Evolutionary conservation across 2,113 vertebrate genomes (phyloP), one percentile per base, ranked within the genome.

Genomic region (Acrocephalus arundinaceus): DNA sequence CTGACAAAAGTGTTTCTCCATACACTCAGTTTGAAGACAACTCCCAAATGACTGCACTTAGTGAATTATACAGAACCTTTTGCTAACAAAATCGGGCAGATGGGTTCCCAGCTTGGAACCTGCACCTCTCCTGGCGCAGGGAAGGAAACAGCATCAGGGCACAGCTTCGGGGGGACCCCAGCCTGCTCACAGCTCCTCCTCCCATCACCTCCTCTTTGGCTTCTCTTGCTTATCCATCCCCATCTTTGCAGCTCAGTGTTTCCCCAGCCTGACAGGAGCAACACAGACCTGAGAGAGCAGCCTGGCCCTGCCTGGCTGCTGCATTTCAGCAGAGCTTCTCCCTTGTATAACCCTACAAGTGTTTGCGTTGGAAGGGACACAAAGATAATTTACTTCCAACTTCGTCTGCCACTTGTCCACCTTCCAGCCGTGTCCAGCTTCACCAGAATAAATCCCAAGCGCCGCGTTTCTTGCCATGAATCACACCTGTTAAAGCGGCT

Each of bases 401-500:
- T 33, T 21, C 0, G 0, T 15, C 28, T 52, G 41, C 0, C 2
- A 4, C 24, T 57, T 5, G 2, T 37, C 27, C 46, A 7, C 37
- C 35, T 74, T 54, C n/a, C 52, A 41, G 0, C 65, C 8, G 1
- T 10, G 5, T 28, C 68, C 54, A 21, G 7, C 57, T 54, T 3
- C 62, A 15, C 43, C 28, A 16, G 41, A 22, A n/a, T 2, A 9
- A 2, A 14, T 20, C 17, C 57, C 78, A 6, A 8, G 7, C 1
- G 48, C 15, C 9, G 10, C 0, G 0, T 54, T 87, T 39, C 62
- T 49, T 8, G 6, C 68, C 0, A 0, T 11, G 62, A 41, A 16
- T 59, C 33, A 0, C 35, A 11, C 15, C 39, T 18, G 18, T 13
- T 6, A 25, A 11, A 1, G 0, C 7, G 6, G 28, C 25, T 57